These are phyloP conservation scores for Lerista edwardsae DNA, from an alignment of 2,797 vertebrate genomes.

Conservation along the genomic window DNA sequence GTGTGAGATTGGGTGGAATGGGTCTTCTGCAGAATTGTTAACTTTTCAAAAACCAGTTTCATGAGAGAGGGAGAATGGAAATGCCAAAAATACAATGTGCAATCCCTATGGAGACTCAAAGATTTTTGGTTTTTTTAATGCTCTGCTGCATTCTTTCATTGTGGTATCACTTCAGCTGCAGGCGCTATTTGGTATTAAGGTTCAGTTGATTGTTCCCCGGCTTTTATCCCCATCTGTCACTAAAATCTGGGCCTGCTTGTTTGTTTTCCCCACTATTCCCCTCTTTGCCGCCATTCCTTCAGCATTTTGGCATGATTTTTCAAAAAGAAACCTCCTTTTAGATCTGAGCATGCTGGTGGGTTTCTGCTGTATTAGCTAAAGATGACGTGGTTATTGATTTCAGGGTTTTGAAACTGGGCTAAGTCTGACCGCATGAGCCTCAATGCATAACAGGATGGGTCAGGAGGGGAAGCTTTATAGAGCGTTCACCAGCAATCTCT, in stretches of 20 bases:
- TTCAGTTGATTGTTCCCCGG: conserved; percentile 7
- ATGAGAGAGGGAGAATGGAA: accelerated
- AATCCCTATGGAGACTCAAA: not conserved
- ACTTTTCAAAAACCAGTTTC: not conserved
- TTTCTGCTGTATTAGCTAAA: conserved; percentile 21
- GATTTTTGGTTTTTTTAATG: not conserved
- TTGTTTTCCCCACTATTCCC: not conserved
- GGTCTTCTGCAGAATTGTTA: not conserved
- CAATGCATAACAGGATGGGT: not conserved
- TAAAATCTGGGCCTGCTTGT: conserved; percentile 5
- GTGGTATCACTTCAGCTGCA: not conserved
- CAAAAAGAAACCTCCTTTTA: not conserved
- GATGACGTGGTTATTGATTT: not conserved
- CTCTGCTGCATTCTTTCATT: not conserved
- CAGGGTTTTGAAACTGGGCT: not conserved
- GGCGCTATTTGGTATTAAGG: not conserved
- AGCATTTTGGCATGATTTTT: not conserved
- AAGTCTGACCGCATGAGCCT: not conserved
- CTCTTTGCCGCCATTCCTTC: not conserved
- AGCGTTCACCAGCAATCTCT: conserved; percentile 58
- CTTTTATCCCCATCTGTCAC: conserved; percentile 28
- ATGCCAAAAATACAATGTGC: accelerated
- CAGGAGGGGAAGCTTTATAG: conserved; percentile 21
- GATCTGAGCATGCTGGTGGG: not conserved
- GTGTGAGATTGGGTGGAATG: not conserved